phyloP scores from a whole-genome alignment of 2,113 vertebrate genomes.

The Aphyosemion australe region DNA sequence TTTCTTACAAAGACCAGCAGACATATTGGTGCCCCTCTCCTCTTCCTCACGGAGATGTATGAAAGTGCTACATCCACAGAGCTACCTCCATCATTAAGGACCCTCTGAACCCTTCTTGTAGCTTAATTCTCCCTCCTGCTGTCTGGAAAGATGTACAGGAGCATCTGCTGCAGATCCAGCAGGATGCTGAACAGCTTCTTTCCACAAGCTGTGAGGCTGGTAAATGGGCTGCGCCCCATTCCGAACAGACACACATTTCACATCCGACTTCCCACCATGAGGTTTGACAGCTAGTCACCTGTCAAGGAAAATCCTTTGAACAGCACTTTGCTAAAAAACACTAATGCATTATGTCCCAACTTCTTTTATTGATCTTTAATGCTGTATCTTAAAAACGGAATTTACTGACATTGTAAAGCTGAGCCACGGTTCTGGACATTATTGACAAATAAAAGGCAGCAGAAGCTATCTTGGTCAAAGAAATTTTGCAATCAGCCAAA shows the following conservation, averaged over 20 bases:
- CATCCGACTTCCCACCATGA: background rate
- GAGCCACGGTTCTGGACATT: too few species aligned
- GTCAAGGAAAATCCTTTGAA: background rate
- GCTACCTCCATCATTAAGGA: background rate
- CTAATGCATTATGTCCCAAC: background rate
- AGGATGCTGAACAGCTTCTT: constrained; percentile 1
- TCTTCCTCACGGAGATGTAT: too few species aligned
- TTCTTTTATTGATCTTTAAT: background rate
- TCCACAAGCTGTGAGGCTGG: constrained; percentile 1
- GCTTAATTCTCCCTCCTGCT: background rate
- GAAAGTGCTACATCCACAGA: too few species aligned
- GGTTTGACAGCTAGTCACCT: constrained; percentile 1
- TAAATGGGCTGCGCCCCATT: background rate
- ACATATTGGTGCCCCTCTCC: too few species aligned
- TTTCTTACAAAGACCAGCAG: too few species aligned
- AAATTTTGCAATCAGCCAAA: too few species aligned
- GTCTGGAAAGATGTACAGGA: background rate
- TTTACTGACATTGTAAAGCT: too few species aligned
- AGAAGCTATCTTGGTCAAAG: too few species aligned
- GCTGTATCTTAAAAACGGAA: background rate
- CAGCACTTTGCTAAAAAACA: background rate
- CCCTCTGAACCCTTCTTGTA: background rate
- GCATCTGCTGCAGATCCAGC: constrained; percentile 1
- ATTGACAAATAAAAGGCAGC: too few species aligned
- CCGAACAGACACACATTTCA: background rate